Base-by-base conservation (phyloP, 1,140 invertebrate genomes). In the Drosophila hydei region DNA sequence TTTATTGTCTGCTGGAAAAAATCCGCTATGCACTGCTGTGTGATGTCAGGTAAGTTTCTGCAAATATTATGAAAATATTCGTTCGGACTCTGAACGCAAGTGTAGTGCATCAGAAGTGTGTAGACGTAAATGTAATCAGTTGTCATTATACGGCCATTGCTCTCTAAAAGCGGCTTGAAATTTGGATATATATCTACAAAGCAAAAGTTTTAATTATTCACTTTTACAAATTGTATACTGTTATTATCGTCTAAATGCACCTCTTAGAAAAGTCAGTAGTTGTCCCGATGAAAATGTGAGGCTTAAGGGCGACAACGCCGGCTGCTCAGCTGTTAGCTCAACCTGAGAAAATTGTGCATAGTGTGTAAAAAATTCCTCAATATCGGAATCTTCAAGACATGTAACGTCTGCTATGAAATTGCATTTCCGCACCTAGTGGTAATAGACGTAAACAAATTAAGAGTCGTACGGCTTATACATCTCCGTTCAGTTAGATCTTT, bases 51-150 rank as follows among this genome's bases (percentile, higher is more conserved):
- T 16, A 91, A 72, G 11, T 54, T 56, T 21, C 79, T 65, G 47
- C 90, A 91, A 16, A 87, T 76, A 47, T 55, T 55, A 18, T 91
- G 90, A n/a, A 90, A 87, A 43, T 59, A 54, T 33, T 56, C 40
- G n/a, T 56, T 67, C 0, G 87, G 78, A 42, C 52, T 63, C 33
- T 77, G 84, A 6, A 91, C 77, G 33, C 90, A 91, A 8, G 73
- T 60, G 50, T 84, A 91, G 50, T 91, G 89, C 48, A 91, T 56
- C 0, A 91, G 58, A 2, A 91, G 59, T 0, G 90, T 81, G 23
- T 91, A 91, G 1, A 78, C 60, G 58, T 77, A 84, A 3, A 89
- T 5, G 30, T 88, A 91, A 25, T 91, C 90, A 0, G 59, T 11
- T 0, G 16, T 9, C 18, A 40, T 42, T 1, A 91, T 14, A 5